phyloP scores from a whole-genome alignment of 2,113 vertebrate species.

The Psophia crepitans region DNA sequence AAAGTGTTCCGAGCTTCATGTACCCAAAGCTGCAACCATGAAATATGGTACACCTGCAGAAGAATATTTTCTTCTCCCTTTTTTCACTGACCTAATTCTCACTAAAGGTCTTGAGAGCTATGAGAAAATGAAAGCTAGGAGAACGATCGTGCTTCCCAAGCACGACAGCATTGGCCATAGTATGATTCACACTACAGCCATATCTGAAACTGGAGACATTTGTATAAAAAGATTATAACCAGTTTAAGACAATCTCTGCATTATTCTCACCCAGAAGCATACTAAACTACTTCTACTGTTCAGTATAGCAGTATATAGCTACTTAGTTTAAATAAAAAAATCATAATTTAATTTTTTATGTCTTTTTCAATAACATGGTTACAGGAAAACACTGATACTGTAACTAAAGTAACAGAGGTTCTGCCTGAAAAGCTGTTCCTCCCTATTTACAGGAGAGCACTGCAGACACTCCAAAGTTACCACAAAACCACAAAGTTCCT shows the following conservation, averaged over 20 bases:
- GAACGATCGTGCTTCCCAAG: background rate
- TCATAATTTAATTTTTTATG: background rate
- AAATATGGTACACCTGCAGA: background rate
- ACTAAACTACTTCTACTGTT: background rate
- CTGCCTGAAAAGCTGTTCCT: background rate
- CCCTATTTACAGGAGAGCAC: background rate
- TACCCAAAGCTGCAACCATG: background rate
- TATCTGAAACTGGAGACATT: background rate
- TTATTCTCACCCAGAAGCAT: background rate
- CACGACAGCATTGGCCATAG: background rate
- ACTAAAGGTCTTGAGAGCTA: background rate
- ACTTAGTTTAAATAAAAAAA: background rate
- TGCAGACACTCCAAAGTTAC: background rate
- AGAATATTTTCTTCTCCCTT: background rate
- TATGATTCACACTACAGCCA: background rate
- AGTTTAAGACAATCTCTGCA: background rate
- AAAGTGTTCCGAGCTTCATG: background rate
- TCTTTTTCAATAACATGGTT: background rate
- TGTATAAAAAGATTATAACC: background rate
- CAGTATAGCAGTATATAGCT: background rate
- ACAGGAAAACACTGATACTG: background rate
- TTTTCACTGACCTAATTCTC: background rate
- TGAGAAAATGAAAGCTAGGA: background rate
- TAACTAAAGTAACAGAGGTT: background rate
- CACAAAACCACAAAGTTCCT: background rate